Percentiles rank a stretch among this genome's conserved stretches.
Evolutionary conservation across 1,140 invertebrate genomes (phyloP).

Genomic region (Apis florea): DNA sequence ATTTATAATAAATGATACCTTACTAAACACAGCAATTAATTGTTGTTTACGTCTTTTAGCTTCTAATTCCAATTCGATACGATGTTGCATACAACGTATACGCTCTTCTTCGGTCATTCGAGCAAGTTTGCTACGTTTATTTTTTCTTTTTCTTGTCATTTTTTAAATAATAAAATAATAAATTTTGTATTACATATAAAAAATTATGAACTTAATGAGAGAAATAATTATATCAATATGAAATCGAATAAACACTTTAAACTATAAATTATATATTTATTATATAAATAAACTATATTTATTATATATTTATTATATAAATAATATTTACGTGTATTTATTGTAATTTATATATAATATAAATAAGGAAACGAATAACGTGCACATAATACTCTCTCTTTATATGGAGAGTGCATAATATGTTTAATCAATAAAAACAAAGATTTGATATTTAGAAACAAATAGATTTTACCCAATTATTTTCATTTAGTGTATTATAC

Average conservation of each 20-base stretch:
- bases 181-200: not conserved
- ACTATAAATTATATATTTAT: not conserved
- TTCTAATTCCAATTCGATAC: conserved; percentile 89
- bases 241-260: not conserved
- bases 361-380: too few species aligned
- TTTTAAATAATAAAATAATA: not conserved
- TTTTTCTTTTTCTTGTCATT: conserved; percentile 50
- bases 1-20: conserved; percentile 80
- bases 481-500: too few species aligned
- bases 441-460: not conserved
- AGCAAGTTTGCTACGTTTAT: conserved; percentile 78
- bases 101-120: conserved; percentile 91
- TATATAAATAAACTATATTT: not conserved
- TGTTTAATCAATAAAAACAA: conserved; percentile 4
- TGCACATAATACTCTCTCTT: not conserved
- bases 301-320: not conserved
- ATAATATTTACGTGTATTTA: not conserved
- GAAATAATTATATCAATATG: not conserved
- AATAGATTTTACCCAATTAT: not conserved
- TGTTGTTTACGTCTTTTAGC: conserved; percentile 87
- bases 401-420: not conserved
- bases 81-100: conserved; percentile 88
- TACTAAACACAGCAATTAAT: conserved; percentile 88
- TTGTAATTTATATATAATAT: not conserved
- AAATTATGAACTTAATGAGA: not conserved